Percentiles rank a stretch among this genome's conserved stretches.
phyloP scores from a whole-genome alignment of 2,113 vertebrate species.

The Balaeniceps rex region DNA sequence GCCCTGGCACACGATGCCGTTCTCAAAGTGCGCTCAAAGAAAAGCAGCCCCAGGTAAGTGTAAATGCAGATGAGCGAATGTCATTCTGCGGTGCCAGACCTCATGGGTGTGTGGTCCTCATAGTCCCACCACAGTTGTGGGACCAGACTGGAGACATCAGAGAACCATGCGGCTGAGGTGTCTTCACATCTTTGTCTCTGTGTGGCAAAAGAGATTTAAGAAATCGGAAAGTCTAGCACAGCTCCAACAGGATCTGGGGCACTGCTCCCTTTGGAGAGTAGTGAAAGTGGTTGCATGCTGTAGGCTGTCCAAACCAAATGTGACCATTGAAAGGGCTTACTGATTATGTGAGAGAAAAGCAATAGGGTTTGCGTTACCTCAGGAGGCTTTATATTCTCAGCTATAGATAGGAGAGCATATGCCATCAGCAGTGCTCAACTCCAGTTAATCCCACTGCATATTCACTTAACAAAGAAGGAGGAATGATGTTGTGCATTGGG shows the following conservation, averaged over 20 bases:
- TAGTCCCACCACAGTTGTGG: not conserved
- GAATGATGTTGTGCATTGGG: not conserved
- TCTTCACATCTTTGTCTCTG: not conserved
- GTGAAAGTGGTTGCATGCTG: not conserved
- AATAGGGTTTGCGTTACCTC: not conserved
- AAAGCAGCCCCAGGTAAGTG: constrained; percentile 72
- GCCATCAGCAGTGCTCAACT: not conserved
- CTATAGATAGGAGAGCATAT: not conserved
- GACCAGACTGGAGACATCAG: fast-evolving
- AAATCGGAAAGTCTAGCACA: not conserved
- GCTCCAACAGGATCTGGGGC: not conserved
- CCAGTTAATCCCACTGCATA: not conserved
- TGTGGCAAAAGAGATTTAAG: not conserved
- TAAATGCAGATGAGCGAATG: fast-evolving
- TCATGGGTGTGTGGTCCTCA: fast-evolving
- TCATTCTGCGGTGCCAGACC: not conserved
- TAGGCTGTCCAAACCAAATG: not conserved
- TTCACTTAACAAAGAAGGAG: not conserved
- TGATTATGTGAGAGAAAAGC: not conserved
- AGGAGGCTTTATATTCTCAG: not conserved
- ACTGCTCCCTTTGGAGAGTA: not conserved
- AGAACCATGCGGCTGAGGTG: fast-evolving
- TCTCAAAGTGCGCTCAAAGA: constrained; percentile 75
- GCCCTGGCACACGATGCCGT: constrained; percentile 77
- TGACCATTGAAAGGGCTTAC: not conserved